Base-by-base conservation (phyloP, 2,797 vertebrate species). In the Vultur gryphus region DNA sequence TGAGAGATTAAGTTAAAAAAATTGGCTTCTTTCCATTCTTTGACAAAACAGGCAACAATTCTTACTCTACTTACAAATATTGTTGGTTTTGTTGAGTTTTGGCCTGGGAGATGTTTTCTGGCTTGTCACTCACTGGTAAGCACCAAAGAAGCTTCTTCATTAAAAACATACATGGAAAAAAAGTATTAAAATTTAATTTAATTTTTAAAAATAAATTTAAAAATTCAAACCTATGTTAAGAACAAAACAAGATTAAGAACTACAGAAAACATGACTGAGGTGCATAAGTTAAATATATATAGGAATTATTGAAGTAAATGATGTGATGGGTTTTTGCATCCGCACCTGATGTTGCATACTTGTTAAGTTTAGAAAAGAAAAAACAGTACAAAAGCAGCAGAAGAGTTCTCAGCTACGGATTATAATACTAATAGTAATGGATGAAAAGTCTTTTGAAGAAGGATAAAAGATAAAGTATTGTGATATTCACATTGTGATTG, bases 341-440 rank as follows among this genome's bases (percentile, higher is more conserved):
- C 18, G 41, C 16, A 59, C 2, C 9, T 44, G 21, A 44, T 66
- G 33, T 52, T 44, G 59, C 8, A 18, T 16, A 55, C 8, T 49
- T 51, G 18, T 25, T 33, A 28, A 24, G 6, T 35, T 59, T 51
- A 55, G 20, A 11, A 52, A 71, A 66, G 10, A 41, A 80, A 21
- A 17, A 24, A 1, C 1, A 13, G 29, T n/a, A 44, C 9, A 57
- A 48, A 69, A 81, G 0, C 10, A 64, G 6, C 5, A 81, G 25
- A 77, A 67, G 6, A 73, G 6, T 33, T 6, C 5, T 69, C 4
- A 87, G 4, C 4, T 57, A 12, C 31, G 13, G 54, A 49, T 64
- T 51, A 21, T 43, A 79, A n/a, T 11, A 28, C 2, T 7, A 64
- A 48, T 16, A 49, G 2, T 12, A 81, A 52, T 16, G 7, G 13